Base-by-base conservation (phyloP, 2,797 vertebrate species). In the Sebastes melanostomus region DNA sequence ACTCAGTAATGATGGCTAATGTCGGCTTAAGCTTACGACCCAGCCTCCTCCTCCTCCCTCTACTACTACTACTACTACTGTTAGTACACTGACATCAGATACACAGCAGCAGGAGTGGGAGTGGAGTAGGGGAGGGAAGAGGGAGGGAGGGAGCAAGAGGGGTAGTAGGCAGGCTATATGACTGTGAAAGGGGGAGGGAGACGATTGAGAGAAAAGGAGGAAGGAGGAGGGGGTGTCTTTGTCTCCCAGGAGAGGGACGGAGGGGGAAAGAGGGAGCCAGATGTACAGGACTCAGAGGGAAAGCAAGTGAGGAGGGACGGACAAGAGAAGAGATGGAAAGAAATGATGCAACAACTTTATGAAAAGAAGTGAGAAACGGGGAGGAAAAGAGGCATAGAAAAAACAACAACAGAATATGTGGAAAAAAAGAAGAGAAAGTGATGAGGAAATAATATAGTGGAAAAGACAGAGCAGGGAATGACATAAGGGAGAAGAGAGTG, bases 1-100 rank as follows among this genome's bases (percentile, higher is more conserved):
- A 87, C 78, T 81, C 84, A 66, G 73, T 88, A 85, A 83, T 86
- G 86, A 93, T 78, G 78, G 81, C 75, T 87, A 75, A 91, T 69
- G 81, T 88, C 65, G 63, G 84, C 81, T 90, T 87, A 89, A 86
- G 73, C 76, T 89, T 75, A 84, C 62, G 85, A 68, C 42, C 68
- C 67, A 61, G 78, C 80, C 80, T 87, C 79, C 86, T 84, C 85
- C 78, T 63, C 81, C 85, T 88, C 80, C 80, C 82, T 67, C 78
- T 66, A 58, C 86, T 82, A 87, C 86, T 82, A 86, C 86, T 32
- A 81, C 82, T 32, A 81, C 87, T 75, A 70, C 78, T 32, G 30
- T 80, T 77, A 65, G 80, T 66, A 92, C 76, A 72, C 83, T 65
- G 38, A 77, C 67, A 88, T 82, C 72, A 69, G 13, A 82, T 14